Conservation (phyloP, 2,113 vertebrate genomes). For the Tretioscincus oriximinensis region DNA sequence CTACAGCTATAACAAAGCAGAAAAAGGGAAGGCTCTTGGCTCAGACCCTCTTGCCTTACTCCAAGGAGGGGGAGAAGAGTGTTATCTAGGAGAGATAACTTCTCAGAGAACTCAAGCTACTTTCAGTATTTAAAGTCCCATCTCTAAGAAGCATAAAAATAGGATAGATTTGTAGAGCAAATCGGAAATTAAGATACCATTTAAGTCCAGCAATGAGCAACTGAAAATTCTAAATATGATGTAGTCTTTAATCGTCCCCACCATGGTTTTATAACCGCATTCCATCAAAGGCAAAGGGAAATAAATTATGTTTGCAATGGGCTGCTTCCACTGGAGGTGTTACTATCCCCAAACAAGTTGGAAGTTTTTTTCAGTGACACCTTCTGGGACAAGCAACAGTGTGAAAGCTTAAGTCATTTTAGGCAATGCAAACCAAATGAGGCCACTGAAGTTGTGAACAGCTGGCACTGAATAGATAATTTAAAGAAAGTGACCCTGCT, state of each 20-base stretch:
- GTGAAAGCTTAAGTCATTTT: constrained; percentile 64
- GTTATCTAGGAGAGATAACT: constrained; percentile 77
- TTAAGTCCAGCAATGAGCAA: constrained; percentile 62
- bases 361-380: constrained; percentile 35
- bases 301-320: constrained; percentile 44
- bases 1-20: constrained; percentile 65
- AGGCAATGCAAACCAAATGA: constrained; percentile 69
- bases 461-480: constrained; percentile 84
- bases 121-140: constrained; percentile 76
- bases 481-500: constrained; percentile 85
- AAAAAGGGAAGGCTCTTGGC: constrained; percentile 64
- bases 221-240: constrained; percentile 38
- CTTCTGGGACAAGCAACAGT: constrained; percentile 49
- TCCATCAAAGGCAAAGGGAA: constrained; percentile 16
- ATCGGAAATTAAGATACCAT: constrained; percentile 74
- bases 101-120: constrained; percentile 68
- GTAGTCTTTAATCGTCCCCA: constrained; percentile 1
- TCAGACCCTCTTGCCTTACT: constrained; percentile 68
- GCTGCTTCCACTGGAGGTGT: constrained; percentile 62
- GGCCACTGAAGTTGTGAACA: constrained; percentile 74
- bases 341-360: constrained; percentile 40
- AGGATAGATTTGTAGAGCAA: constrained; percentile 76
- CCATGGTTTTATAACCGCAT: too few relatives aligned
- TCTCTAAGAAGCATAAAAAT: constrained; percentile 78
- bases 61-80: constrained; percentile 58